Conservation (phyloP, 23 tunicate genomes). For the Botrylloides violaceus region DNA sequence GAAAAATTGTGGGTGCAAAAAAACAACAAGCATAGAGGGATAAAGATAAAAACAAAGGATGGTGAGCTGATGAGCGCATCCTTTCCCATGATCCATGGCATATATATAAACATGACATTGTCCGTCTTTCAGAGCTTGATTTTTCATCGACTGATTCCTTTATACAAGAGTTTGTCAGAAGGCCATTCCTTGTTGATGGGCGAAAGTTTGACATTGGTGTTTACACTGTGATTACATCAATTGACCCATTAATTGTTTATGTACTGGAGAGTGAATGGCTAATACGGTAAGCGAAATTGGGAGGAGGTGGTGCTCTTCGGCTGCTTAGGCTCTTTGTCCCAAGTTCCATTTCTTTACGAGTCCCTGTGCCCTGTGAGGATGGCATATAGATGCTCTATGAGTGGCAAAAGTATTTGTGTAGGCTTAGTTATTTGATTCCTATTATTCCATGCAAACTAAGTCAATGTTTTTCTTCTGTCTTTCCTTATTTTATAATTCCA, state of each 20-base stretch:
- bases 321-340: too few species aligned
- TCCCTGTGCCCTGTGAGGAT: too few species aligned
- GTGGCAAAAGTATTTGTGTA: too few species aligned
- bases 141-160: conserved; percentile 54
- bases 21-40: conserved; percentile 83
- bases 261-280: conserved; percentile 83
- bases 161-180: conserved; percentile 67
- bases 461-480: too few species aligned
- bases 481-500: too few species aligned
- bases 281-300: conserved; percentile 28
- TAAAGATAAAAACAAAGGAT: conserved; percentile 52
- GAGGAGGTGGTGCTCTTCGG: too few species aligned
- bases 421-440: too few species aligned
- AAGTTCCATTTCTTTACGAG: too few species aligned
- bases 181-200: conserved; percentile 65
- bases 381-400: too few species aligned
- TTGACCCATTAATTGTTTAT: conserved; percentile 73
- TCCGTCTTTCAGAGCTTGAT: conserved; percentile 31
- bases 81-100: not conserved
- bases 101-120: not conserved
- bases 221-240: conserved; percentile 82
- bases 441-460: too few species aligned
- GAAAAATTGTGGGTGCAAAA: conserved; percentile 92
- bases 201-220: conserved; percentile 92
- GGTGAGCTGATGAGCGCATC: conserved; percentile 6